Conservation (phyloP, 2,888 invertebrate genomes). For the Pseudococcus longispinus region DNA sequence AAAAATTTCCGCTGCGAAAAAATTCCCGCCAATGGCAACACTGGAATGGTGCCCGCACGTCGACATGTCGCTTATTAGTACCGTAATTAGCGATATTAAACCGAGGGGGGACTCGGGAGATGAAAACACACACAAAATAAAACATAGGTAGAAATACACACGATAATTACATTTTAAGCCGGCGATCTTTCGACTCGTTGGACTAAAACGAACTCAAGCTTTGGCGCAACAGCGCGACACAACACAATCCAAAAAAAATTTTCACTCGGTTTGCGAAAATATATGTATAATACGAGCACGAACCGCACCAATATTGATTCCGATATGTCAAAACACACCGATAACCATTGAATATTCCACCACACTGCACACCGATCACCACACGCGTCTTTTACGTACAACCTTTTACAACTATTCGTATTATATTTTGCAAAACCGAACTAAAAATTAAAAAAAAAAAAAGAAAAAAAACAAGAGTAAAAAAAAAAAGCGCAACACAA, state of each 20-base stretch:
- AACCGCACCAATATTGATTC: slow-evolving; percentile 10
- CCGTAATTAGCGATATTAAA: neutral
- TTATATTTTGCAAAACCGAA: neutral
- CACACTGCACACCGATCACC: neutral
- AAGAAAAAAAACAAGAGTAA: neutral
- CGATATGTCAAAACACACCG: neutral
- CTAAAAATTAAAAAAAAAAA: slow-evolving; percentile 37
- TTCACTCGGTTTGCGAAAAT: neutral
- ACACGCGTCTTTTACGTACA: neutral
- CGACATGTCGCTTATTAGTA: neutral
- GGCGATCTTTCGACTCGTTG: neutral
- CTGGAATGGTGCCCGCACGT: neutral
- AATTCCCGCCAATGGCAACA: neutral
- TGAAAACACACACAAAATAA: neutral
- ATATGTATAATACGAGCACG: neutral
- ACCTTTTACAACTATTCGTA: neutral
- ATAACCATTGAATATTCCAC: neutral
- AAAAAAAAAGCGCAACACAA: slow-evolving; percentile 44
- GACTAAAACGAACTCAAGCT: neutral
- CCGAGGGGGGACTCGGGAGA: neutral
- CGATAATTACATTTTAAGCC: neutral
- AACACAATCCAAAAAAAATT: neutral
- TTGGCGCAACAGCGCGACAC: slow-evolving; percentile 25
- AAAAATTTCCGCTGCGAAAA: neutral
- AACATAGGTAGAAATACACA: neutral